These are phyloP conservation scores for Sinohyriopsis cumingii DNA, from an alignment of 2,888 invertebrate species.

Conservation along the genomic window DNA sequence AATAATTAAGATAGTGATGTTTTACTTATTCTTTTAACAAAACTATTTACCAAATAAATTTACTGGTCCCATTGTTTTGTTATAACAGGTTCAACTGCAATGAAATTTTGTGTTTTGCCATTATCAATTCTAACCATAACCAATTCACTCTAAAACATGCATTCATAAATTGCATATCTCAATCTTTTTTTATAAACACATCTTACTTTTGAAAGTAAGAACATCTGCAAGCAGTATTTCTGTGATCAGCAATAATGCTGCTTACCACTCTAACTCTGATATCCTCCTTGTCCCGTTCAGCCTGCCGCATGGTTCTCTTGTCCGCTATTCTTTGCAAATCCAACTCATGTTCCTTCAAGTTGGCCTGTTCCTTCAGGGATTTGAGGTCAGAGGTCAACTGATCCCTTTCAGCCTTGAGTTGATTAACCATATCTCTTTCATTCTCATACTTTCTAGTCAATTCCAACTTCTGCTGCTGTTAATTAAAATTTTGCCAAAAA, in stretches of 20 bases:
- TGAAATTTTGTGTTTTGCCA: too few species aligned
- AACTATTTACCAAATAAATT: too few species aligned
- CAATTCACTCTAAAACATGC: too few species aligned
- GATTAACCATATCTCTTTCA: constrained; percentile 48
- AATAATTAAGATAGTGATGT: too few species aligned
- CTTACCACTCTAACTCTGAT: constrained; percentile 57
- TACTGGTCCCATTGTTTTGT: too few species aligned
- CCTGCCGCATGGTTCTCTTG: constrained; percentile 40
- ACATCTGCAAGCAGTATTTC: neutral
- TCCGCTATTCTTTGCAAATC: constrained; percentile 44
- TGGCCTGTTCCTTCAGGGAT: constrained; percentile 37
- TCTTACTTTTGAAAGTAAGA: neutral
- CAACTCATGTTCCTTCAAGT: constrained; percentile 41
- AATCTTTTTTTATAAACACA: too few species aligned
- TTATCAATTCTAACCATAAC: too few species aligned
- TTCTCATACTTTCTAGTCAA: constrained; percentile 52
- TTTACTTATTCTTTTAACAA: too few species aligned
- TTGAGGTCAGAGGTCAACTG: constrained; percentile 47
- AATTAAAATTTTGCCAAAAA: too few species aligned
- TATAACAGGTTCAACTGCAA: too few species aligned
- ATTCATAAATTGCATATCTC: too few species aligned
- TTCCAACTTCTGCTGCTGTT: constrained; percentile 55
- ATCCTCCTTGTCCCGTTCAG: constrained; percentile 54
- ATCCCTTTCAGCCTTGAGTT: constrained; percentile 54
- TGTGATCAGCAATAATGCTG: neutral